Base-by-base conservation (phyloP, 2,113 vertebrate species). In the Archocentrus centrarchus region DNA sequence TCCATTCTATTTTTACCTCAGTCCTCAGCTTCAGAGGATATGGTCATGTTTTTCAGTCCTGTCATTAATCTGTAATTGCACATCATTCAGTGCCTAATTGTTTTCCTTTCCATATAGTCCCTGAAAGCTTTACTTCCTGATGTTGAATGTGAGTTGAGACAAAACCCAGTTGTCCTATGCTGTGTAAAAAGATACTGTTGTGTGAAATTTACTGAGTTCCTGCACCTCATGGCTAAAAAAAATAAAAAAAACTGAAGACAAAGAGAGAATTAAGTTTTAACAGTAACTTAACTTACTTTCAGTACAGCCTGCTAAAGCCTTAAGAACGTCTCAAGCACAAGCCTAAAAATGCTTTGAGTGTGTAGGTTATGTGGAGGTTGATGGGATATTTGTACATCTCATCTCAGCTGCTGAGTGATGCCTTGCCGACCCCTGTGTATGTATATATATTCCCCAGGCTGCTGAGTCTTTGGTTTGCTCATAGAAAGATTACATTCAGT, bases 381-480 rank as follows among this genome's bases (percentile, higher is more conserved):
- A 85, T 60, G 77, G 76, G 80, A 66, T 64, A 70, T 86, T 86
- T 75, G 77, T 91, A 62, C 53, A 53, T 80, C 75, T 86, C 44
- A 18, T 58, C 64, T 87, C 35, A 35, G 35, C 58, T 37, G 81
- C 87, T 86, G 88, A 89, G 55, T 5, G 30, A 84, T 59, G 60
- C 63, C 47, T 37, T 44, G 64, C 55, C 44, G 44, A 80, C 39
- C 63, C 75, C 82, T 53, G 53, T 66, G 55, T 39, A 10, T 66
- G 30, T 39, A 11, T 39, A 11, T 62, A 76, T 85, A 89, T 90
- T 91, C 88, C 87, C 86, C 63, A 47, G 84, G 77, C 87, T 89
- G 87, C 87, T 92, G 90, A 94, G 70, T 73, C 83, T 64, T 79
- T 58, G 57, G 6, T 89, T 93, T 90, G 83, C 68, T 89, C 77